Base-by-base conservation (phyloP, 1,140 invertebrate species). In the Latrodectus geometricus region DNA sequence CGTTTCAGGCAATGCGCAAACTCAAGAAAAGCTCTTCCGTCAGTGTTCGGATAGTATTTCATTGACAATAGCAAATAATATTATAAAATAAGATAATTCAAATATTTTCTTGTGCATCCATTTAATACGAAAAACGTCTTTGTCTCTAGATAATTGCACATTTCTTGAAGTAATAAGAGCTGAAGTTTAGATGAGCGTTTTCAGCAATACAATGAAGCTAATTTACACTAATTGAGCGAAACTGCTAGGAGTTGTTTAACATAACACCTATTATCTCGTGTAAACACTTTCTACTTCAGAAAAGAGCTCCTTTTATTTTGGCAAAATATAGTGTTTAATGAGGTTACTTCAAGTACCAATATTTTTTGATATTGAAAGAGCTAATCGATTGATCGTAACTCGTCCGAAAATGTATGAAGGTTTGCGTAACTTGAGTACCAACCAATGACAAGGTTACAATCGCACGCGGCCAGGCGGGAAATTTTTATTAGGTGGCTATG, bases 401-500 rank as follows among this genome's bases (percentile, higher is more conserved):
- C 17, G 12, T 21, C 8, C 14, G 4, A 15, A 15, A 17, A 50
- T 15, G 23, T 15, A 49, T 14, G 12, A 7, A 14, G 11, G 20
- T 20, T 20, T 4, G 3, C 2, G 48, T n/a, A 49, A 74, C 52
- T 14, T 61, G 54, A 61, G 11, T 61, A 61, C 8, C 54, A 17
- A 17, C 54, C 54, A 61, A 61, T 61, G 17, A 17, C 54, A 17
- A 61, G 17, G 11, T 14, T 14, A 8, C 11, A 11, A 14, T 61
- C 54, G 11, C 54, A 61, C 17, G 54, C 17, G 17, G 17, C 8
- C 54, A 61, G 23, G 17, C 54, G 74, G 21, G 11, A 76, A 76
- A 76, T 76, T 76, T 76, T 76, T 76, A 76, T 76, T 76, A 61
- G 52, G 21, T 61, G 74, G 52, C 15, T 61, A 14, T 8, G 20